A percentile compares a stretch with the other conserved stretches of the same genome.
phyloP scores from a whole-genome alignment of 2,888 invertebrate species.

The Platynereis dumerilii region DNA sequence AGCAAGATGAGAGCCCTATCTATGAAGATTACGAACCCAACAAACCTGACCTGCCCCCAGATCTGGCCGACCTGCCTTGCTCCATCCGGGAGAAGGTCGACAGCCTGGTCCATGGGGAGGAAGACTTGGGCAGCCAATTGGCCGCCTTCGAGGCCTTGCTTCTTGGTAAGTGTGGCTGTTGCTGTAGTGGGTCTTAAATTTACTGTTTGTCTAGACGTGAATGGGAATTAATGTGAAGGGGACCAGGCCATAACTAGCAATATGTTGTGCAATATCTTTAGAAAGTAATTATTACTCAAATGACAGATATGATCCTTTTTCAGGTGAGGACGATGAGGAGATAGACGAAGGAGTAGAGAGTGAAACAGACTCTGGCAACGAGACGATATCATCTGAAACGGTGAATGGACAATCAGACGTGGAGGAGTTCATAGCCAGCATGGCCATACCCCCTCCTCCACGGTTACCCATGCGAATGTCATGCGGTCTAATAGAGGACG shows the following conservation, averaged over 20 bases:
- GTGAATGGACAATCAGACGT: constrained; percentile 66
- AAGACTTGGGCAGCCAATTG: constrained; percentile 33
- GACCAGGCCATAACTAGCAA: too few species aligned
- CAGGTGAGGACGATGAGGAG: constrained; percentile 26
- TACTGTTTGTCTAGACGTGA: too few species aligned
- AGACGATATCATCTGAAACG: constrained; percentile 37
- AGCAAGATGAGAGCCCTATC: not conserved
- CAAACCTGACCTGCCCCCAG: constrained; percentile 23
- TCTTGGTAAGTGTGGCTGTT: constrained; percentile 18
- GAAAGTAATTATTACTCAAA: too few species aligned
- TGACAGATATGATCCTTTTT: too few species aligned
- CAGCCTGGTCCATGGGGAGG: constrained; percentile 28
- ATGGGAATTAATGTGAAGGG: too few species aligned
- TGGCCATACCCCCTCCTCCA: constrained; percentile 80
- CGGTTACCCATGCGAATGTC: not conserved
- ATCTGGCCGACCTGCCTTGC: constrained; percentile 27
- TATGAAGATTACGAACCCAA: not conserved
- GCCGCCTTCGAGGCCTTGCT: constrained; percentile 31
- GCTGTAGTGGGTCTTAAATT: not conserved
- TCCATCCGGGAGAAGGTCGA: constrained; percentile 30
- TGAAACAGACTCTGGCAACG: constrained; percentile 40
- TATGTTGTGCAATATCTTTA: too few species aligned
- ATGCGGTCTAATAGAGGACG: not conserved
- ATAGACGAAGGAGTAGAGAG: constrained; percentile 29
- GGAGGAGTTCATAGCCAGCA: constrained; percentile 83